A percentile compares a stretch with the other conserved stretches of the same genome.
Conservation (phyloP, 2,797 vertebrate genomes). For the Pseudotriccus pelzelni region DNA sequence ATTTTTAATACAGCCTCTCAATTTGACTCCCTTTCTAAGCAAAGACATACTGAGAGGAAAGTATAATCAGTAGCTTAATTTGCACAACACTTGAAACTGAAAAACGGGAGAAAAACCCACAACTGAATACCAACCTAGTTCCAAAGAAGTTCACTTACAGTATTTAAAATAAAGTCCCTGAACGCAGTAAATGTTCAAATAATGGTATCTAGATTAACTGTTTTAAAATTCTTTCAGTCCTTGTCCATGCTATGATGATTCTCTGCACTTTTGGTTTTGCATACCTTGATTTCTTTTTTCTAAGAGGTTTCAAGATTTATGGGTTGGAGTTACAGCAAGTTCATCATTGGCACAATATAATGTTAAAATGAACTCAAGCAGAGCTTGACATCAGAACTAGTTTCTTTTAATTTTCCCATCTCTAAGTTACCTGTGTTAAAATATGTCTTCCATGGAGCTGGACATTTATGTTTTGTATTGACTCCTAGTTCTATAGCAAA, state of each 20-base stretch:
- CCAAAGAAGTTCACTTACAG: not conserved
- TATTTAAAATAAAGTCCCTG: not conserved
- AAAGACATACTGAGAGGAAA: not conserved
- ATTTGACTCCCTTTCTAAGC: not conserved
- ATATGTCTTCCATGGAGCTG: not conserved
- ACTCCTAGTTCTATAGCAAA: not conserved
- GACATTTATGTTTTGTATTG: not conserved
- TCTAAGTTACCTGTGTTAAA: not conserved
- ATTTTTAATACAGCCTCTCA: not conserved
- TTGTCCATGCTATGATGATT: not conserved
- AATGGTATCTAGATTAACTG: not conserved
- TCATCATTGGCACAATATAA: not conserved
- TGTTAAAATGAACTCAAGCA: not conserved
- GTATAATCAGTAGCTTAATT: not conserved
- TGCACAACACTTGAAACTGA: not conserved
- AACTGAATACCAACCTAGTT: not conserved
- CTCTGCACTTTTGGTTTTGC: not conserved
- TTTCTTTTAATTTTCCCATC: not conserved
- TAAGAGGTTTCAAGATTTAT: not conserved
- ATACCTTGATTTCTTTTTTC: not conserved
- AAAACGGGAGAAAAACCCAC: not conserved
- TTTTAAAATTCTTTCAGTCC: not conserved
- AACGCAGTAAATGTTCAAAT: not conserved
- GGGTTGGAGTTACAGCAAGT: not conserved
- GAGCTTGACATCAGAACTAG: not conserved